These are phyloP conservation scores for Agrotis exclamationis DNA, from an alignment of 2,888 invertebrate genomes.

Conservation along the genomic window DNA sequence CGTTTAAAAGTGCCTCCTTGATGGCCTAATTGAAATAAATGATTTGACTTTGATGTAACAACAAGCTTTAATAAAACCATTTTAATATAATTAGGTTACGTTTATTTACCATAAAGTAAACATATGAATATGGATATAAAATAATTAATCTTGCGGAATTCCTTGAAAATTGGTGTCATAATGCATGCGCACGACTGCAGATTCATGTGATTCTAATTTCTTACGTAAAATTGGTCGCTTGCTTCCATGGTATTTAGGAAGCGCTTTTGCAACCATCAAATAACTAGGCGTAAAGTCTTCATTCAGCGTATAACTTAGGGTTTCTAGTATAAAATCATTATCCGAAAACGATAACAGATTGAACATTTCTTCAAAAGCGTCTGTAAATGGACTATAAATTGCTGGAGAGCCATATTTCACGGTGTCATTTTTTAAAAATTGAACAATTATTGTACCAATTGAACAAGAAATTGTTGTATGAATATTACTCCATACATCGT, in stretches of 20 bases:
- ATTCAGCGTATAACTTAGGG: background rate
- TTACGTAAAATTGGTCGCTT: background rate
- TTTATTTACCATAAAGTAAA: no score
- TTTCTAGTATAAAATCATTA: background rate
- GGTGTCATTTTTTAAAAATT: background rate
- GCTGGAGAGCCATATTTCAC: background rate
- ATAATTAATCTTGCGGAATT: background rate
- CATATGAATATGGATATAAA: background rate
- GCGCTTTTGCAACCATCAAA: constrained; percentile 1
- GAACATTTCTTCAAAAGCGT: background rate
- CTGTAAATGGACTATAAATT: background rate
- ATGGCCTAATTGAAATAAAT: no score
- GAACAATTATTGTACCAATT: background rate
- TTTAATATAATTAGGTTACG: background rate
- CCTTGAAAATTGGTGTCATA: background rate
- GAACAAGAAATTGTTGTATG: background rate
- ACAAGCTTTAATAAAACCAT: no score
- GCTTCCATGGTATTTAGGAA: background rate
- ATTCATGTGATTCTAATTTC: background rate
- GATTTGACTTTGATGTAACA: no score
- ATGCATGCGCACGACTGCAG: background rate
- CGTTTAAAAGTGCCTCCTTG: no score
- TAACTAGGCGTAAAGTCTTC: background rate
- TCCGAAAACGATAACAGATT: background rate
- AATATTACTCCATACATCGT: no score